Evolutionary conservation across 2,797 vertebrate genomes (phyloP).

Genomic region (Centroberyx gerrardi): DNA sequence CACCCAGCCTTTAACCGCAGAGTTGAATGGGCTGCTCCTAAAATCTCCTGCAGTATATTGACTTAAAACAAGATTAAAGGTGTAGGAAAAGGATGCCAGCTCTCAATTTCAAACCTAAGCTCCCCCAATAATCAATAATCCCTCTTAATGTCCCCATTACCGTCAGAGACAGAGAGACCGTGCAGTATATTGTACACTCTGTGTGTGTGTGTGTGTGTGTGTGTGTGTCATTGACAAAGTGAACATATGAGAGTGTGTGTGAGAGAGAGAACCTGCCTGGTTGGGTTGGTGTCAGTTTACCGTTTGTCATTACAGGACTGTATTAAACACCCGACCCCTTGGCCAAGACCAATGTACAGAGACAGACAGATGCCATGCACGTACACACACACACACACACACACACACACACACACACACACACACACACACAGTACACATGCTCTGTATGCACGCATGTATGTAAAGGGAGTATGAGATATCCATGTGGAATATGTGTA

Average conservation of each 20-base stretch:
- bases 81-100: conserved; percentile 2
- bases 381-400: not conserved
- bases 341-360: not conserved
- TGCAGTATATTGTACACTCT: not conserved
- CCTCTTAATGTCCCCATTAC: conserved; percentile 26
- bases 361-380: not conserved
- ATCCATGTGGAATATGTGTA: not conserved
- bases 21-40: not conserved
- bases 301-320: conserved; percentile 35
- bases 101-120: conserved; percentile 27
- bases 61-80: conserved; percentile 7
- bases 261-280: not conserved
- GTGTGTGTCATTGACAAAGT: not conserved
- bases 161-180: not conserved
- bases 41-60: not conserved
- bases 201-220: conserved; percentile 20
- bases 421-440: not conserved
- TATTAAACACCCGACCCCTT: conserved; percentile 20
- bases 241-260: not conserved
- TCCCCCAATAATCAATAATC: conserved; percentile 49
- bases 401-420: not conserved
- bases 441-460: not conserved
- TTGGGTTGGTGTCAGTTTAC: conserved; percentile 38
- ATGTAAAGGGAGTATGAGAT: not conserved
- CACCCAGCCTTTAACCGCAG: not conserved